Conservation (phyloP, 2,797 vertebrate genomes). For the Leptatherina wallacei region DNA sequence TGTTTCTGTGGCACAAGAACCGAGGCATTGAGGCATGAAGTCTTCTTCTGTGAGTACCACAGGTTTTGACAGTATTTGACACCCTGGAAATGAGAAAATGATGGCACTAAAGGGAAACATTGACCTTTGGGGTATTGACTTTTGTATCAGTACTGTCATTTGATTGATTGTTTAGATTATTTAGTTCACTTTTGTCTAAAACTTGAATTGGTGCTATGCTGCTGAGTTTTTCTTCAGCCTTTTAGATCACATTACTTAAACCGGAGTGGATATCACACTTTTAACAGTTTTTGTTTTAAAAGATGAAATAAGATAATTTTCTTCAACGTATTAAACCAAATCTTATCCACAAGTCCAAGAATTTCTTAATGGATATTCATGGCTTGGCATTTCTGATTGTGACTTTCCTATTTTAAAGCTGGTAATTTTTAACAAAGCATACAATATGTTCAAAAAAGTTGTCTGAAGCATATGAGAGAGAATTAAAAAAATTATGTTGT, state of each 20-base stretch:
- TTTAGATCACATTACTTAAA: not conserved
- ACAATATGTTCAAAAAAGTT: not conserved
- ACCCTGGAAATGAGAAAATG: no score
- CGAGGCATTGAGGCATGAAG: no score
- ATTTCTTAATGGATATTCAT: not conserved
- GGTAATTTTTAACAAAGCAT: not conserved
- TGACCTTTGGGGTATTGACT: no score
- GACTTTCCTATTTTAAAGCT: not conserved
- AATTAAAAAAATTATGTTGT: not conserved
- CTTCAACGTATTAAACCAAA: no score
- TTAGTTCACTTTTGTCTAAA: not conserved
- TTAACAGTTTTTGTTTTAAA: not conserved
- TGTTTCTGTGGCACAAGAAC: no score
- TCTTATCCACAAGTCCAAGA: not conserved
- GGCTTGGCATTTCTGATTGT: not conserved
- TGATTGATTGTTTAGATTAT: no score
- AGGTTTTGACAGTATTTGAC: no score
- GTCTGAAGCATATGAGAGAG: not conserved
- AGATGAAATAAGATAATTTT: no score
- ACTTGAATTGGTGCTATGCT: not conserved
- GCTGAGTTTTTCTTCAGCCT: not conserved
- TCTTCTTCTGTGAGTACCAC: no score
- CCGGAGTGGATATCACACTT: not conserved
- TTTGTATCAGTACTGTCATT: no score
- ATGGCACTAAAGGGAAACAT: no score